Evolutionary conservation across 2,888 invertebrate species (phyloP).

Genomic region (Archaeoteleia sp.): DNA sequence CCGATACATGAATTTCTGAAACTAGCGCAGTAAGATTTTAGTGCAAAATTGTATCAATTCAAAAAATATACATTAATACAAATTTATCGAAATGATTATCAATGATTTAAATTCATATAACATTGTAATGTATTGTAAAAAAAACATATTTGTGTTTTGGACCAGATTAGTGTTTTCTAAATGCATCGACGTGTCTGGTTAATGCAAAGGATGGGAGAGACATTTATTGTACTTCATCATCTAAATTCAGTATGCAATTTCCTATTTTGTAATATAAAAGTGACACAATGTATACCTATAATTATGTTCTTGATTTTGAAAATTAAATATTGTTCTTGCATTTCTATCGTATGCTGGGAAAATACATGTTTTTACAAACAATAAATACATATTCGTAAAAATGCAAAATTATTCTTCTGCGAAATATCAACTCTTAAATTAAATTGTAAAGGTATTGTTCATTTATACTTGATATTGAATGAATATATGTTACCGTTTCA

Average conservation of each 20-base stretch:
- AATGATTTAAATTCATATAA: too few species aligned
- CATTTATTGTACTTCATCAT: background rate
- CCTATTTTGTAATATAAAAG: background rate
- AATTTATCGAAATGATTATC: background rate
- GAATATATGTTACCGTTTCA: constrained; percentile 85
- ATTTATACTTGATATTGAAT: constrained; percentile 13
- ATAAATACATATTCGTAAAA: too few species aligned
- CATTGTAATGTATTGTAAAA: too few species aligned
- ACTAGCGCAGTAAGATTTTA: too few species aligned
- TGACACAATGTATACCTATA: background rate
- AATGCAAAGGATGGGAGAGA: constrained; percentile 10
- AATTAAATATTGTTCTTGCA: too few species aligned
- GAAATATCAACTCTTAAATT: constrained; percentile 29
- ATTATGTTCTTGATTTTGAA: too few species aligned
- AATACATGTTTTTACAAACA: too few species aligned
- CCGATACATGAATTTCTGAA: too few species aligned
- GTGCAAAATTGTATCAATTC: background rate
- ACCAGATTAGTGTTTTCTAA: constrained; percentile 36
- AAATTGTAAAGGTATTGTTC: constrained; percentile 20
- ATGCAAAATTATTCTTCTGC: too few species aligned
- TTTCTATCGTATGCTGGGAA: too few species aligned
- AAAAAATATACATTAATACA: background rate
- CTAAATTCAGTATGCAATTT: constrained; percentile 1
- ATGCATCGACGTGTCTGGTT: constrained; percentile 40
- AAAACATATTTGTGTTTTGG: background rate